Conservation (phyloP, 2,888 invertebrate genomes). For the Smittia aterrima region DNA sequence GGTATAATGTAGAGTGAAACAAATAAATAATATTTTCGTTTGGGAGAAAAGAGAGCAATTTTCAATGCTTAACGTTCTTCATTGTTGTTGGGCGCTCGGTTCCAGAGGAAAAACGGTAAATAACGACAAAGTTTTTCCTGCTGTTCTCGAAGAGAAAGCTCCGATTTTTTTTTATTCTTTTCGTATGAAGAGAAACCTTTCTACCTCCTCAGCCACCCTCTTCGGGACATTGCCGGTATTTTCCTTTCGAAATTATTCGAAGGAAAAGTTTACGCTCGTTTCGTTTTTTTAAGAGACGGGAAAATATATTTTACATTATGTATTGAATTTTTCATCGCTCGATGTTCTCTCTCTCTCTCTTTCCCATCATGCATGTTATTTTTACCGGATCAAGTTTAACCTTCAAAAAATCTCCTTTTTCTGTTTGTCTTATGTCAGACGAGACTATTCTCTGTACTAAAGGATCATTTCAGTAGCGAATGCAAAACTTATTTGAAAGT, state of each 20-base stretch:
- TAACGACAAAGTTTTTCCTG: slow-evolving; percentile 31
- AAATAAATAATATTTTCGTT: slow-evolving; percentile 23
- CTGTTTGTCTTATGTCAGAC: neutral
- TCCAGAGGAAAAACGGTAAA: slow-evolving; percentile 20
- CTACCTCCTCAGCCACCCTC: neutral
- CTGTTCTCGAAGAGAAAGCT: neutral
- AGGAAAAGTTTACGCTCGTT: neutral
- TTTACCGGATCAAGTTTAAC: neutral
- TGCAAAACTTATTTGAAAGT: neutral
- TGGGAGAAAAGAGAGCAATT: slow-evolving; percentile 7
- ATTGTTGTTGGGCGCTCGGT: neutral
- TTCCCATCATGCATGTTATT: neutral
- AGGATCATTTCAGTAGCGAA: neutral
- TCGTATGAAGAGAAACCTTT: neutral
- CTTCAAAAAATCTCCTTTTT: neutral
- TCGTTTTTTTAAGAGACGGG: neutral
- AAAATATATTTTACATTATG: neutral
- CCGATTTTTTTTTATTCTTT: neutral
- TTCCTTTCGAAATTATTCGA: neutral
- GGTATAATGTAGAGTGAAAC: slow-evolving; percentile 16
- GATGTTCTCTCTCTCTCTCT: neutral
- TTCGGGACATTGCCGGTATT: slow-evolving; percentile 14
- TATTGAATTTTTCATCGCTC: neutral
- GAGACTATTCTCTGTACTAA: neutral
- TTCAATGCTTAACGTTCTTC: neutral